These are phyloP conservation scores for Spodoptera littoralis DNA, from an alignment of 2,888 invertebrate species.

Conservation along the genomic window DNA sequence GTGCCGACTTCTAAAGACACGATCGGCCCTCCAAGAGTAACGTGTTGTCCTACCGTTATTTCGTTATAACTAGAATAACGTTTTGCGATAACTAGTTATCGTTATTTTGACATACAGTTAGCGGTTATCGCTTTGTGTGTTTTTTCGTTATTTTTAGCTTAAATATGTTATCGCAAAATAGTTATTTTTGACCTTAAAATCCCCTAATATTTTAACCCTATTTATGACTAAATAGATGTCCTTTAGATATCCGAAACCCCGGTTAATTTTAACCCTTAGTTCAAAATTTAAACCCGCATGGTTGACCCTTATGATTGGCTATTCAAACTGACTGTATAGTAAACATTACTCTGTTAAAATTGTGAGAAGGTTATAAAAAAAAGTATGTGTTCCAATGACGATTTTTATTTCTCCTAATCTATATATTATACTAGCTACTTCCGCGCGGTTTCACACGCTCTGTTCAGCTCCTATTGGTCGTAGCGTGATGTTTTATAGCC, in stretches of 20 bases:
- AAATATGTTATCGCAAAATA: conserved; percentile 12
- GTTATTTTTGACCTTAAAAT: conserved; percentile 1
- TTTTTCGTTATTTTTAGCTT: background rate
- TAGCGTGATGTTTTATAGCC: too few species aligned
- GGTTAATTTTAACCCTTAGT: conserved; percentile 12
- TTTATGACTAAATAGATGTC: conserved; percentile 23
- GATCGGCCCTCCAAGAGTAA: conserved; percentile 86
- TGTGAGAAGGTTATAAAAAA: conserved; percentile 11
- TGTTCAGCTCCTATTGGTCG: too few species aligned
- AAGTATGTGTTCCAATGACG: too few species aligned
- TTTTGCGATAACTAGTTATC: conserved; percentile 16
- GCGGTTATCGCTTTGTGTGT: background rate
- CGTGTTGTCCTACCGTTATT: conserved; percentile 25
- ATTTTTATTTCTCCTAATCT: too few species aligned
- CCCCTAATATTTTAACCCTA: conserved; percentile 5
- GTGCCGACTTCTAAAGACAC: conserved; percentile 96
- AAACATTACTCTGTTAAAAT: conserved; percentile 4
- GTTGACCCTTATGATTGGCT: conserved; percentile 44
- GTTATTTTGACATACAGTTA: background rate
- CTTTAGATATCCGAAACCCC: conserved; percentile 29
- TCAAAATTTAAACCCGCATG: conserved; percentile 47
- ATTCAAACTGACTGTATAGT: conserved; percentile 7
- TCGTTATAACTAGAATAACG: conserved; percentile 19
- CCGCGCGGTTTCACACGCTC: too few species aligned
- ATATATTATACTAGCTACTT: too few species aligned